Evolutionary conservation across 2,797 vertebrate species (phyloP).

Genomic region (Phrynocephalus guinanensis): DNA sequence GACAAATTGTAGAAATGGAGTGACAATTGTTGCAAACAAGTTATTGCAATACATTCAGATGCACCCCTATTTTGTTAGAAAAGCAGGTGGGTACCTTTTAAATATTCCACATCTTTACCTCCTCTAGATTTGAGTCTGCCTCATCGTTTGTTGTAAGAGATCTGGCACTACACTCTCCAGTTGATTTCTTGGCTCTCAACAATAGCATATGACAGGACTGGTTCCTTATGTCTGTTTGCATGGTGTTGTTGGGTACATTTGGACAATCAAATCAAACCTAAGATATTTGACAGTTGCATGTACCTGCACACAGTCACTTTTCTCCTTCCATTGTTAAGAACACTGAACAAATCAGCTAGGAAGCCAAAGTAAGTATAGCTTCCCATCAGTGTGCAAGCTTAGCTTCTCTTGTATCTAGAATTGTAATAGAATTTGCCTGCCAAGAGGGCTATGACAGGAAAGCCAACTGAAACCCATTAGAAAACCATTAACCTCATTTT

Average conservation of each 20-base stretch:
- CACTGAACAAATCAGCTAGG: not conserved
- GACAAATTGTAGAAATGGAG: too few species aligned
- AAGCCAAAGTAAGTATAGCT: not conserved
- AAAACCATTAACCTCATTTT: not conserved
- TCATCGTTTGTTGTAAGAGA: not conserved
- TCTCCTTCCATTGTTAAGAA: not conserved
- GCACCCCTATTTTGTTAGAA: not conserved
- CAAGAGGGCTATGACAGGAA: not conserved
- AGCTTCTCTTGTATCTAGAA: not conserved
- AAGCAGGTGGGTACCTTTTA: not conserved
- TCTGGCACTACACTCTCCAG: not conserved
- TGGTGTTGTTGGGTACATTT: not conserved
- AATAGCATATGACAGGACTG: not conserved
- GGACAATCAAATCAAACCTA: not conserved
- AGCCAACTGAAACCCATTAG: not conserved
- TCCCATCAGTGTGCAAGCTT: not conserved
- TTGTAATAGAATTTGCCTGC: not conserved
- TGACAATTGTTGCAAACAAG: not conserved
- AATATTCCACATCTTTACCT: not conserved
- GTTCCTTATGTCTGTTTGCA: not conserved
- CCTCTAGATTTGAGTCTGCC: not conserved
- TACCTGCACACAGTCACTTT: not conserved
- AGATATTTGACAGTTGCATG: not conserved
- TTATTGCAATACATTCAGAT: not conserved
- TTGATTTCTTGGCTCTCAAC: not conserved